Conservation (phyloP, 2,113 vertebrate genomes). For the Chaenogobius annularis region DNA sequence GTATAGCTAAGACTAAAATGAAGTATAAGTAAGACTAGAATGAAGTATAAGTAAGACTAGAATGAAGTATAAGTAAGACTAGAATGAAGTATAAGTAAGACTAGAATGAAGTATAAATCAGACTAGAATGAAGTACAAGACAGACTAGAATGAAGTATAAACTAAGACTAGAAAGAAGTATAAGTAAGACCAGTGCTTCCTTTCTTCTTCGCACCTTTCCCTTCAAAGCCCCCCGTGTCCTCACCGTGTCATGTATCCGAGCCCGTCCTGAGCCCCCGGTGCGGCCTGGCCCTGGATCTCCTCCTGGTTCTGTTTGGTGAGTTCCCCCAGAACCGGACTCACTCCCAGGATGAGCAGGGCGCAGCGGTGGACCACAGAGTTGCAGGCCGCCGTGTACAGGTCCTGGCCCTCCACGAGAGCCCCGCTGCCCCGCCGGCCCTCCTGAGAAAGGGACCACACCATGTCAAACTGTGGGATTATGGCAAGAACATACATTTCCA, state of each 20-base stretch:
- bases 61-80: too few species aligned
- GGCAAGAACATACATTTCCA: too few species aligned
- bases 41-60: too few species aligned
- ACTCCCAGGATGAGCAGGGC: constrained; percentile 90
- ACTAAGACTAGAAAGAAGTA: too few species aligned
- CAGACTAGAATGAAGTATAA: too few species aligned
- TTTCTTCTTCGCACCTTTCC: neutral
- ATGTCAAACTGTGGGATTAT: too few species aligned
- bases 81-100: too few species aligned
- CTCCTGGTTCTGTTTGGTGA: constrained; percentile 84
- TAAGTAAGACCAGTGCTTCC: too few species aligned
- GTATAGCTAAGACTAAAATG: too few species aligned
- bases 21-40: too few species aligned
- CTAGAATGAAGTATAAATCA: too few species aligned
- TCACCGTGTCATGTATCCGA: constrained; percentile 92
- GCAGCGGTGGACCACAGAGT: constrained; percentile 95
- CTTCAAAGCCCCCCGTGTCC: constrained; percentile 6
- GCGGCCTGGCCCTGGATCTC: constrained; percentile 71
- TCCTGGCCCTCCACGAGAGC: constrained; percentile 91
- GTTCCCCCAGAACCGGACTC: constrained; percentile 86
- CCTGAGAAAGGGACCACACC: constrained; percentile 32
- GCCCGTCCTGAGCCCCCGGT: constrained; percentile 79
- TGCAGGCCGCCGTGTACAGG: constrained; percentile 94
- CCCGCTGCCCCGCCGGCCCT: constrained; percentile 83
- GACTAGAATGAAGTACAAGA: too few species aligned